Conservation (phyloP, 2,888 invertebrate species). For the Shargacucullia verbasci region DNA sequence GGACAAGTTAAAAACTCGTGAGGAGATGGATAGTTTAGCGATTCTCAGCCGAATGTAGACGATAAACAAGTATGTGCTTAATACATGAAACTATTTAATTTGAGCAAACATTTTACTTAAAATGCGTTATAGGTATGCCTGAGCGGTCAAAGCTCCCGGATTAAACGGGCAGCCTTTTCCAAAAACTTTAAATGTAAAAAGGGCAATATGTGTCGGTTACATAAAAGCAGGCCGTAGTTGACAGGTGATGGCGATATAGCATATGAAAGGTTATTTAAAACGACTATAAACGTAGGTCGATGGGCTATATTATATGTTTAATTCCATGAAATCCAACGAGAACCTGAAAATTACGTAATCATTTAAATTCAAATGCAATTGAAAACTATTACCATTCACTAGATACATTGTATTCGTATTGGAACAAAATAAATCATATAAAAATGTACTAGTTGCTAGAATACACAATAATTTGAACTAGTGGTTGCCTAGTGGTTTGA, state of each 20-base stretch:
- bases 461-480: too few relatives aligned
- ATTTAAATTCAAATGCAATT: background rate
- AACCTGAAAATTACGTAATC: conserved; percentile 6
- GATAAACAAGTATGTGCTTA: background rate
- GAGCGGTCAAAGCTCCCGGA: conserved; percentile 3
- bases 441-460: background rate
- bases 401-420: conserved; percentile 1
- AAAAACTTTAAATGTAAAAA: conserved; percentile 62
- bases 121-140: background rate
- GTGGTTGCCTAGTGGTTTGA: too few relatives aligned
- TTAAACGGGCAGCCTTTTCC: conserved; percentile 38
- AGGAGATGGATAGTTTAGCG: too few relatives aligned
- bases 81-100: conserved; percentile 4
- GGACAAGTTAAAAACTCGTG: too few relatives aligned
- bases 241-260: background rate
- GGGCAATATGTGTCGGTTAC: conserved; percentile 23
- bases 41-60: too few relatives aligned
- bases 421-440: conserved; percentile 2
- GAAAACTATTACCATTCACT: background rate
- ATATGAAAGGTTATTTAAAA: background rate
- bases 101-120: background rate
- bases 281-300: too few relatives aligned
- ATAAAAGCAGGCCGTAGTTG: background rate
- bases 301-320: background rate
- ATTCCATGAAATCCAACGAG: background rate